phyloP scores from a whole-genome alignment of 2,113 vertebrate genomes.

The Callospermophilus lateralis region DNA sequence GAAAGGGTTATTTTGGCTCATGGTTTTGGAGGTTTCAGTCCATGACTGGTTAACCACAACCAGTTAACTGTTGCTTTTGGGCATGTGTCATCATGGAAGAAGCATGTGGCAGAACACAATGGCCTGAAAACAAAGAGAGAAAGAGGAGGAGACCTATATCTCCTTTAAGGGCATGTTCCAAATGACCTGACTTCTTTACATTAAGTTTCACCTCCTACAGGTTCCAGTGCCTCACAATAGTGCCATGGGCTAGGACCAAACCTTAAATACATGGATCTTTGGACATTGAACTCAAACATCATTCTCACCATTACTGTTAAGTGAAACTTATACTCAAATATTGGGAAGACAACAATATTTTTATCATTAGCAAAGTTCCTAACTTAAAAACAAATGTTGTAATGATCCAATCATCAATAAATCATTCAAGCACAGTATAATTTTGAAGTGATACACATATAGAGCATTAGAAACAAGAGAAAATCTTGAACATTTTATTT shows the following conservation, averaged over 20 bases:
- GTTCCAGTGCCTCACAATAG: background rate
- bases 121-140: background rate
- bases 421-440: background rate
- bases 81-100: background rate
- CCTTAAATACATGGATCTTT: background rate
- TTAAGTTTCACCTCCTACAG: background rate
- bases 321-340: background rate
- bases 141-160: background rate
- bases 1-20: background rate
- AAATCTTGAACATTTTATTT: constrained; percentile 28
- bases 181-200: background rate
- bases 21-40: background rate
- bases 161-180: background rate
- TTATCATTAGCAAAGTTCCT: constrained; percentile 34
- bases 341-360: background rate
- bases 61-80: background rate
- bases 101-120: no score
- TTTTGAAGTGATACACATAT: background rate
- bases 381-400: constrained; percentile 40
- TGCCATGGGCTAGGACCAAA: background rate
- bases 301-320: background rate
- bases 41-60: background rate
- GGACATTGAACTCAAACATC: background rate
- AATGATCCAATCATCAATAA: background rate
- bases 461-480: background rate